Percentiles rank a stretch among this genome's conserved stretches.
These are phyloP conservation scores for Melieria crassipennis DNA, from an alignment of 2,888 invertebrate species.

Conservation along the genomic window DNA sequence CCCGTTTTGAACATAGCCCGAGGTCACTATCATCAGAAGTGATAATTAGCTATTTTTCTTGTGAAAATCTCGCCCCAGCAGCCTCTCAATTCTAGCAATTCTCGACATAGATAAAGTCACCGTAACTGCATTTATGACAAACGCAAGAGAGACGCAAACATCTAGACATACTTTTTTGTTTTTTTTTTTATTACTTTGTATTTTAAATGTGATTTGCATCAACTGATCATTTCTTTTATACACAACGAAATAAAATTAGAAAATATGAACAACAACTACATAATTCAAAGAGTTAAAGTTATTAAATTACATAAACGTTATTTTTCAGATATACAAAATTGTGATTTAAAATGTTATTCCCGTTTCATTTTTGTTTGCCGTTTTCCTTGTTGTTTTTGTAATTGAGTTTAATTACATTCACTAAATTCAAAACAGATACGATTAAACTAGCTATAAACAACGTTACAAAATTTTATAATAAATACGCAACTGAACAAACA, in stretches of 20 bases:
- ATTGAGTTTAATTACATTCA: conserved; percentile 23
- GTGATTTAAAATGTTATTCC: conserved; percentile 1
- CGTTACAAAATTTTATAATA: conserved; percentile 17
- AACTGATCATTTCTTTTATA: conserved; percentile 37
- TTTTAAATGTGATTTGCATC: conserved; percentile 44
- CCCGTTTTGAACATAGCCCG: too few relatives aligned
- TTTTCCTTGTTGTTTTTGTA: conserved; percentile 2
- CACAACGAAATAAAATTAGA: conserved; percentile 40
- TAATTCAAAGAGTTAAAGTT: conserved; percentile 24
- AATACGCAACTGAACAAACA: conserved; percentile 3
- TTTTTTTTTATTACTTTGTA: conserved; percentile 43
- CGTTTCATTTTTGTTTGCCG: not conserved
- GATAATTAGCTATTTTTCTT: too few relatives aligned
- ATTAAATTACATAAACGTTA: conserved; percentile 43
- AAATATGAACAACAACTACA: conserved; percentile 48
- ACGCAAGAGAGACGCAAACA: not conserved
- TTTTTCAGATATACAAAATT: conserved; percentile 34
- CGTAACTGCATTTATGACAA: not conserved
- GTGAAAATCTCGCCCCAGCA: not conserved
- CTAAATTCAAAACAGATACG: conserved; percentile 22
- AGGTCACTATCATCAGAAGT: too few relatives aligned
- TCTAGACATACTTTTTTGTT: conserved; percentile 18
- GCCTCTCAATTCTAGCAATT: not conserved
- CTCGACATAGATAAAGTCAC: not conserved
- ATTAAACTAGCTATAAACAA: conserved; percentile 19